A percentile compares a stretch with the other conserved stretches of the same genome.
These are phyloP conservation scores for Agrilus biguttatus DNA, from an alignment of 2,888 invertebrate genomes.

Conservation along the genomic window DNA sequence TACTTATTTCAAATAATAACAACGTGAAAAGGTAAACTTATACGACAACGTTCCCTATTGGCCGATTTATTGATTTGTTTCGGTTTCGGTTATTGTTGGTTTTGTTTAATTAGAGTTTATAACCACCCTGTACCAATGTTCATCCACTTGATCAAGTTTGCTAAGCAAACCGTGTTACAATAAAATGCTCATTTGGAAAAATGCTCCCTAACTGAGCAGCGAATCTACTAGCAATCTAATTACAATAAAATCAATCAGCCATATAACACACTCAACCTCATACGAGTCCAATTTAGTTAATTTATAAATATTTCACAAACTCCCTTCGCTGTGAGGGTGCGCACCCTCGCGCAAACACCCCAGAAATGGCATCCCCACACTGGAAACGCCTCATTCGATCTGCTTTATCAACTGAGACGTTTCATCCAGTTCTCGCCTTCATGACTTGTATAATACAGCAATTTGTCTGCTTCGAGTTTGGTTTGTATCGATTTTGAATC, in stretches of 20 bases:
- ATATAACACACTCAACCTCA: conserved; percentile 15
- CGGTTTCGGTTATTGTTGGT: no score
- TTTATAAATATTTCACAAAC: conserved; percentile 27
- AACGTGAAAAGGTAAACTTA: no score
- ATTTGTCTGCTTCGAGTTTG: conserved; percentile 23
- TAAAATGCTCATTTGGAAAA: neutral
- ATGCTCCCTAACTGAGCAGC: conserved; percentile 9
- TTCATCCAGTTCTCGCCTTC: conserved; percentile 27
- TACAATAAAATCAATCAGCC: conserved; percentile 20
- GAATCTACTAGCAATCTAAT: conserved; percentile 15
- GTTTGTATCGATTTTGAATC: conserved; percentile 17
- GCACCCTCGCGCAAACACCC: conserved; percentile 6
- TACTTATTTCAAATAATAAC: no score
- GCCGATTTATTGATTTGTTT: no score
- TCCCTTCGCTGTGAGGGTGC: conserved; percentile 11
- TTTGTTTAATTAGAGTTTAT: no score
- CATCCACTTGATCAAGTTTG: no score
- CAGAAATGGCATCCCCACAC: conserved; percentile 12
- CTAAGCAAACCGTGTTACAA: no score
- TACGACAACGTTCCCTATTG: no score
- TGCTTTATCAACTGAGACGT: conserved; percentile 25
- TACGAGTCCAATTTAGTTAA: conserved; percentile 24
- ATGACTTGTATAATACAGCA: conserved; percentile 28
- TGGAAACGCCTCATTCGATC: conserved; percentile 25
- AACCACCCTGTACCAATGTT: no score